Base-by-base conservation (phyloP, 1,140 invertebrate species). In the Eulimnadia texana region DNA sequence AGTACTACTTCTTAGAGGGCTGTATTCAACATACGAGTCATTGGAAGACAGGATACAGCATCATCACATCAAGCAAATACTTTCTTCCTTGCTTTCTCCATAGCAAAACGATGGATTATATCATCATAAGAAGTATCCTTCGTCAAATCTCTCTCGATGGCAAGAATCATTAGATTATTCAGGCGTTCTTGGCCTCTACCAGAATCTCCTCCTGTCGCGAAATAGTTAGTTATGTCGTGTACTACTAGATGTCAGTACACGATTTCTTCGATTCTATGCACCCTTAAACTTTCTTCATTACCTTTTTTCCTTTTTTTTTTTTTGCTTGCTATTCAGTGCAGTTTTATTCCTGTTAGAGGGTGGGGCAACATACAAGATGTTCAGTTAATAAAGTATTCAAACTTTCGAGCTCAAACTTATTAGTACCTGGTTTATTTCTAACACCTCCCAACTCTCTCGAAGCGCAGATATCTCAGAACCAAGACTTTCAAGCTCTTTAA, bases 401-500 rank as follows among this genome's bases (percentile, higher is more conserved):
- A n/a, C n/a, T n/a, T n/a, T n/a, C n/a, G n/a, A n/a, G n/a, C n/a
- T n/a, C n/a, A n/a, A n/a, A n/a, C n/a, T n/a, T n/a, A n/a, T n/a
- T n/a, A n/a, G n/a, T n/a, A n/a, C n/a, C n/a, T n/a, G n/a, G n/a
- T n/a, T n/a, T n/a, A n/a, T n/a, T n/a, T n/a, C n/a, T n/a, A n/a
- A n/a, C n/a, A n/a, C n/a, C n/a, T n/a, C 54, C 54, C 54, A 56
- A 24, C 25, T 56, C 54, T 19, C 25, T 56, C 54, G 20, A 19
- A 56, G 25, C 3, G 16, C 19, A 22, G 24, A n/a, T 3, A 27
- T 56, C 19, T 56, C 54, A 22, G 20, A 24, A 56, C 20, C 19
- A 56, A 56, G 54, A n/a, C 29, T 56, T 56, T 24, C 25, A n/a
- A 19, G 25, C 25, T 56, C 54, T 56, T 24, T 56, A 56, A 56